Evolutionary conservation across 2,888 invertebrate genomes (phyloP).

Genomic region (Arctia plantaginis): DNA sequence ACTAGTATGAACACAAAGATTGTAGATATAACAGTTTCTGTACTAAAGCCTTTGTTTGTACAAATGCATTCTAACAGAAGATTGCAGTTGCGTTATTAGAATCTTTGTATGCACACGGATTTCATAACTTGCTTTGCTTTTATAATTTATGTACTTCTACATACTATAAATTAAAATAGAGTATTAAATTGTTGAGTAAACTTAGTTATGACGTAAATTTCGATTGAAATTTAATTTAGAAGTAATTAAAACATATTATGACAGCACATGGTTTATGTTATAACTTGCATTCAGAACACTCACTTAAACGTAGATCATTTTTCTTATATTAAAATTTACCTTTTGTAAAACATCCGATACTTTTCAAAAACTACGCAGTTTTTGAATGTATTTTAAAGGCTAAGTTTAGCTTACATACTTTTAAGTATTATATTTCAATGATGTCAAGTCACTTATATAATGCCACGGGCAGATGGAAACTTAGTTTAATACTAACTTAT

Average conservation of each 20-base stretch:
- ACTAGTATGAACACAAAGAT: neutral
- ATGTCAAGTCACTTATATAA: no score
- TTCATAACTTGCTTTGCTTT: conserved; percentile 41
- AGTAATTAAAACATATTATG: neutral
- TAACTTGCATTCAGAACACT: neutral
- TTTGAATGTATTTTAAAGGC: no score
- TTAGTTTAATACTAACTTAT: neutral
- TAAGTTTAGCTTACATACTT: no score
- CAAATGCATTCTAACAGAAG: conserved; percentile 22
- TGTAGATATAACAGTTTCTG: conserved; percentile 14
- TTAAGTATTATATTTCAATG: no score
- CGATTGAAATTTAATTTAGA: neutral
- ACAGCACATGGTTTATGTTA: neutral
- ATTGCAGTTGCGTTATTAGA: conserved; percentile 32
- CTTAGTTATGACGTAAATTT: neutral
- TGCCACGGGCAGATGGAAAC: no score
- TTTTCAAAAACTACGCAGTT: no score
- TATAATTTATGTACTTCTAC: conserved; percentile 24
- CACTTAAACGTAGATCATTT: no score
- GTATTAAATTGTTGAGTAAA: conserved; percentile 20
- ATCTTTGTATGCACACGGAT: conserved; percentile 32
- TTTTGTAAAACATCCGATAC: no score
- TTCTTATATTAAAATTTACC: no score
- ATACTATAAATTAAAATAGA: conserved; percentile 10
- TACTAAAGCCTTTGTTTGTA: conserved; percentile 22